Percentiles rank a stretch among this genome's conserved stretches.
Conservation (phyloP, 2,113 vertebrate genomes). For the Recurvirostra avosetta region DNA sequence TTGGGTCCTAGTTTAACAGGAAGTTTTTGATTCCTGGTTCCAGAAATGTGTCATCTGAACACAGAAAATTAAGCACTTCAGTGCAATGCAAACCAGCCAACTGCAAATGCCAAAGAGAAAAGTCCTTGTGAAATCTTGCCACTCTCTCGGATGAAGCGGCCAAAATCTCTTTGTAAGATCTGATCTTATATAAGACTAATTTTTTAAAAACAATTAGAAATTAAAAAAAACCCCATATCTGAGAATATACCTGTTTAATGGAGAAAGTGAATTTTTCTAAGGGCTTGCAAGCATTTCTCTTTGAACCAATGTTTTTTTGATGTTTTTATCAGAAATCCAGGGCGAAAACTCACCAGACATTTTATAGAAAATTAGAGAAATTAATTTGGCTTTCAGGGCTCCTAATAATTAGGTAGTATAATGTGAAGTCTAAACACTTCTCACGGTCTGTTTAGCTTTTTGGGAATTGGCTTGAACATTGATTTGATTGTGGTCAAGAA, state of each 20-base stretch:
- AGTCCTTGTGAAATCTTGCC: not conserved
- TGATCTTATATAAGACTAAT: not conserved
- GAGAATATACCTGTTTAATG: not conserved
- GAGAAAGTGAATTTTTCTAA: not conserved
- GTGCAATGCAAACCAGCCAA: not conserved
- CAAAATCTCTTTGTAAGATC: not conserved
- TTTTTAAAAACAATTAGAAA: not conserved
- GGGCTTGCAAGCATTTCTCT: not conserved
- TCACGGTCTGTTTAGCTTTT: not conserved
- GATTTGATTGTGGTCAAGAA: not conserved
- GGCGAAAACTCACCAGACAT: not conserved
- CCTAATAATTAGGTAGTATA: not conserved
- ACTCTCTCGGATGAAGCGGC: not conserved
- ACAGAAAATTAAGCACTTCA: not conserved
- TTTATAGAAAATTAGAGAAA: not conserved
- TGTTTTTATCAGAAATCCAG: not conserved
- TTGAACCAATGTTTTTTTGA: not conserved
- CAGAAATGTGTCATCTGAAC: not conserved
- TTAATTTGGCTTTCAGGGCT: not conserved
- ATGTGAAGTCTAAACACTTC: not conserved
- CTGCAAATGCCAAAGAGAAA: not conserved
- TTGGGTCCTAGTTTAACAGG: not conserved
- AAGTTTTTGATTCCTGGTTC: not conserved
- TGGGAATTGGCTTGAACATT: not conserved
- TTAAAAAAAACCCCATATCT: fast-evolving